A percentile compares a stretch with the other conserved stretches of the same genome.
Evolutionary conservation across 2,113 vertebrate species (phyloP).

Genomic region (Trichomycterus rosablanca): DNA sequence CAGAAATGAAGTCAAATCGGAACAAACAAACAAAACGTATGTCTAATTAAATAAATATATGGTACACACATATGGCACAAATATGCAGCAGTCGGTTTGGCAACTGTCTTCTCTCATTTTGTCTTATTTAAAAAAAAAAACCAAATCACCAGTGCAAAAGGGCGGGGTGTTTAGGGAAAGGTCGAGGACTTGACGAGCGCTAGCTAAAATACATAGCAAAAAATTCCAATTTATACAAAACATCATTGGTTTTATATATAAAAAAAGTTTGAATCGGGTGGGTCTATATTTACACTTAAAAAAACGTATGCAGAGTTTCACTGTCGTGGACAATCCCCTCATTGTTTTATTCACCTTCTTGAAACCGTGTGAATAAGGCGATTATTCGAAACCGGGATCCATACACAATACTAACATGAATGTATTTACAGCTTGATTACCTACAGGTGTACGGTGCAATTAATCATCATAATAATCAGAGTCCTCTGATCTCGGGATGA

Average conservation of each 20-base stretch:
- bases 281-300: slow-evolving; percentile 86
- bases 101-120: slow-evolving; percentile 71
- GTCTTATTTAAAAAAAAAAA: slow-evolving; percentile 68
- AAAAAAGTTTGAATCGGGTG: slow-evolving; percentile 74
- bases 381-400: slow-evolving; percentile 94
- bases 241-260: slow-evolving; percentile 98
- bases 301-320: slow-evolving; percentile 57
- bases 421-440: slow-evolving; percentile 97
- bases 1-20: slow-evolving; percentile 68
- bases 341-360: slow-evolving; percentile 76
- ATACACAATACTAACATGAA: slow-evolving; percentile 93
- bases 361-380: slow-evolving; percentile 99
- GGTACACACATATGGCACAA: slow-evolving; percentile 99
- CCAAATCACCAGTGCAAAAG: slow-evolving; percentile 89
- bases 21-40: slow-evolving; percentile 52
- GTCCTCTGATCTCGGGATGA: slow-evolving; percentile 82
- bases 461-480: slow-evolving; percentile 90
- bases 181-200: slow-evolving; percentile 91
- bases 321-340: slow-evolving; percentile 66
- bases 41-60: slow-evolving; percentile 99
- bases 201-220: slow-evolving; percentile 99
- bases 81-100: slow-evolving; percentile 98
- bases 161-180: slow-evolving; percentile 69
- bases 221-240: slow-evolving; percentile 99
- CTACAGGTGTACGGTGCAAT: slow-evolving; percentile 91